Conservation (phyloP, 1,140 invertebrate species). For the Epicauta chinensis region DNA sequence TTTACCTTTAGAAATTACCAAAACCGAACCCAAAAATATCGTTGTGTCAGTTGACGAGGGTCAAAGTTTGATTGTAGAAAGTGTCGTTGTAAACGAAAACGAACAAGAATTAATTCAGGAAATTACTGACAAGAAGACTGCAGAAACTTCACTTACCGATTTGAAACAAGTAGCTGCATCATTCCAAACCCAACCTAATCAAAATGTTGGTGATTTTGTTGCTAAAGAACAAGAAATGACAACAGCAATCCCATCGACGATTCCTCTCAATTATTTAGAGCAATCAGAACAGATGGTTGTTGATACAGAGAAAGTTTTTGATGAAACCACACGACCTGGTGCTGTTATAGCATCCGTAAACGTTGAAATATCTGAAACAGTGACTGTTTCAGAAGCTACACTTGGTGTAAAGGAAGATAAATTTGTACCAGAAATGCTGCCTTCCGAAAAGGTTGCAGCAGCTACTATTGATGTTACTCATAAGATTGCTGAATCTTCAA, state of each 20-base stretch:
- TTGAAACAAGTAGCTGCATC: conserved; percentile 21
- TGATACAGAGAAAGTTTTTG: conserved; percentile 21
- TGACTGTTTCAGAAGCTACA: conserved; percentile 21
- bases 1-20: conserved; percentile 38
- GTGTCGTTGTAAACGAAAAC: conserved; percentile 51
- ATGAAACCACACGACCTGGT: conserved; percentile 10
- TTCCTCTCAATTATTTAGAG: conserved; percentile 21
- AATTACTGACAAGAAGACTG: conserved; percentile 41
- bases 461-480: conserved; percentile 29
- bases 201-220: conserved; percentile 15
- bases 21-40: conserved; percentile 45
- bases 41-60: conserved; percentile 50
- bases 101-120: conserved; percentile 47
- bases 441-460: conserved; percentile 30
- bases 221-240: conserved; percentile 18
- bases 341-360: conserved; percentile 15
- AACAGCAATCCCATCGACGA: conserved; percentile 16
- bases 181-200: conserved; percentile 18
- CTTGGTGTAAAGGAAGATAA: conserved; percentile 22
- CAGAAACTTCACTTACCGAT: conserved; percentile 26
- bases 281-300: conserved; percentile 18
- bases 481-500: conserved; percentile 29
- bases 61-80: conserved; percentile 49
- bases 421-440: conserved; percentile 24
- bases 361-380: conserved; percentile 21